A percentile compares a stretch with the other conserved stretches of the same genome.
Evolutionary conservation across 1,140 invertebrate species (phyloP).

Genomic region (Geopemphigus sp.): DNA sequence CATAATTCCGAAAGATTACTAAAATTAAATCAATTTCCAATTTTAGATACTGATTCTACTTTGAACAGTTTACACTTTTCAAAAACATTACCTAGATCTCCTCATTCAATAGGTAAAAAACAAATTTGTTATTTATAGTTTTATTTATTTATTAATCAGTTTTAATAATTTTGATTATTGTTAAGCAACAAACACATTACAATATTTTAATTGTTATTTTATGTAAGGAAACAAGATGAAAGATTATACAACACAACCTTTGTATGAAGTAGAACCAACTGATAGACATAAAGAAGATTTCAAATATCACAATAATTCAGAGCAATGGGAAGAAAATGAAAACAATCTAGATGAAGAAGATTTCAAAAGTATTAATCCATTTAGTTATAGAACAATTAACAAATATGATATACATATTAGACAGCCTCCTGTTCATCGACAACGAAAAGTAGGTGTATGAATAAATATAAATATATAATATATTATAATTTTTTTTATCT

Average conservation of each 20-base stretch:
- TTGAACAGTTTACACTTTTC: slow-evolving; percentile 8
- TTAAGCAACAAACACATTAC: background rate
- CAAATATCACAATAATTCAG: slow-evolving; percentile 16
- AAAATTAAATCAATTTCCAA: slow-evolving; percentile 34
- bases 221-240: slow-evolving; percentile 25
- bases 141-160: background rate
- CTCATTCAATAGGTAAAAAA: background rate
- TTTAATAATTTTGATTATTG: background rate
- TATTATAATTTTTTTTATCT: too few species aligned
- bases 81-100: background rate
- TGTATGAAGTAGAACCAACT: slow-evolving; percentile 2
- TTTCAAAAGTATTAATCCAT: slow-evolving; percentile 6
- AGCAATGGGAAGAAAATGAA: slow-evolving; percentile 34
- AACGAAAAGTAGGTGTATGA: slow-evolving; percentile 10
- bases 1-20: slow-evolving; percentile 7
- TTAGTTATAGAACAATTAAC: slow-evolving; percentile 9
- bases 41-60: slow-evolving; percentile 26
- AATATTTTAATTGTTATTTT: background rate
- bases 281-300: slow-evolving; percentile 3
- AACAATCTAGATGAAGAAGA: slow-evolving; percentile 4
- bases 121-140: background rate
- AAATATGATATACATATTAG: slow-evolving; percentile 1
- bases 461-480: background rate
- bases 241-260: slow-evolving; percentile 12
- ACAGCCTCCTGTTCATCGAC: slow-evolving; percentile 41